Evolutionary conservation across 2,113 vertebrate species (phyloP), one percentile per base, ranked within the genome.

Genomic region (Micronycteris hirsuta): DNA sequence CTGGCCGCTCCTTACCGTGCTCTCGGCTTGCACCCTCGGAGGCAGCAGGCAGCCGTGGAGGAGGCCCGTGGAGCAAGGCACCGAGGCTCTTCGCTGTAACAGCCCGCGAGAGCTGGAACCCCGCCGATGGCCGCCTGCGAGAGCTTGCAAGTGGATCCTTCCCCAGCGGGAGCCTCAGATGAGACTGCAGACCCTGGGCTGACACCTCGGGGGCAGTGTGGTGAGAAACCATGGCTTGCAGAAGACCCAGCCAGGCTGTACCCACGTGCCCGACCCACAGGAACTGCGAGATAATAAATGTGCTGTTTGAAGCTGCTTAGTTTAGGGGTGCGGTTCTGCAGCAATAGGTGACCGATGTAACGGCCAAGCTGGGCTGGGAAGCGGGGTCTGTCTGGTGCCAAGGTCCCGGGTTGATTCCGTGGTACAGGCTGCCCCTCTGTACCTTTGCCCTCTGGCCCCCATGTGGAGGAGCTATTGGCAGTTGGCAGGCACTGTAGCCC

Each of bases 91-190:
- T 81, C 33, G 28, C 1, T 6, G 19, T 11, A 33, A 31, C 2
- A 41, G n/a, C 73, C 41, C 16, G 26, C 4, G 4, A 49, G 83
- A 85, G 85, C 63, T 1, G 3, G 61, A 71, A 16, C 49, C 86
- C 58, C 70, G 33, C 58, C 84, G 17, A 9, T 19, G 58, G n/a
- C 24, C 3, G 14, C 0, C 0, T 1, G 52, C 33, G 20, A 16
- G 43, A 86, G 65, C 47, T 24, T 41, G 83, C 24, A 68, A 54
- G 36, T 19, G 7, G 36, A 74, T 28, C 58, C 52, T 58, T 77
- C 31, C 54, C 19, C 19, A 11, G 3, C 68, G 22, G 58, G 58
- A 41, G 41, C 38, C 7, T 56, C 41, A 13, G 63, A 45, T 47
- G 63, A 87, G 70, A 90, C 45, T 24, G 16, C 86, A 63, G 70